Base-by-base conservation (phyloP, 2,797 vertebrate species). In the Betta splendens region DNA sequence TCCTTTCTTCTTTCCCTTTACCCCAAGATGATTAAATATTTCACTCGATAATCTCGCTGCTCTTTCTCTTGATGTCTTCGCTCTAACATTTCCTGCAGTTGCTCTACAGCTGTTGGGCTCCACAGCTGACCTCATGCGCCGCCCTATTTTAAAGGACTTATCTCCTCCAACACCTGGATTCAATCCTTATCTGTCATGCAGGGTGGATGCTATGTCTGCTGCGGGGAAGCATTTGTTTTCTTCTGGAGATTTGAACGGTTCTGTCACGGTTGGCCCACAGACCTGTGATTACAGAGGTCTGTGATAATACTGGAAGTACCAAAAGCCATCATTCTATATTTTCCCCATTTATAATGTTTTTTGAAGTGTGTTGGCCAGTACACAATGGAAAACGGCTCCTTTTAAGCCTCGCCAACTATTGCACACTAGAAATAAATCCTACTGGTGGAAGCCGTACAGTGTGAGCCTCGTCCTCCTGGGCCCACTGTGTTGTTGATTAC, bases 11-110 rank as follows among this genome's bases (percentile, higher is more conserved):
- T 76, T 56, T 52, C 48, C 36, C 35, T 62, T 75, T 43, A 44
- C 48, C 70, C 59, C 31, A 69, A 59, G 72, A 74, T 84, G 37
- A 81, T 83, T 80, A 70, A 83, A 87, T 78, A 73, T 71, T 74
- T 84, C 72, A 69, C 64, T 13, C 58, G 65, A 75, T 83, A 80
- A 85, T 83, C 74, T 69, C 20, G 3, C 51, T 65, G 47, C 17
- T 68, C 33, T 59, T 56, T 69, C 52, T 53, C 45, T 65, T 72
- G 60, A 83, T 75, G 75, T 66, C 59, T 80, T 65, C 48, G 43
- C 60, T 84, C 67, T 64, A 77, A 81, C 78, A 74, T 78, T 79
- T 85, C 79, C 73, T 73, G 45, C 71, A 75, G 80, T 86, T 88
- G 81, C 70, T 79, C 45, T 65, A 71, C 80, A 87, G 78, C 80